Evolutionary conservation across 2,797 vertebrate genomes (phyloP).

Genomic region (Phalanger gymnotis): DNA sequence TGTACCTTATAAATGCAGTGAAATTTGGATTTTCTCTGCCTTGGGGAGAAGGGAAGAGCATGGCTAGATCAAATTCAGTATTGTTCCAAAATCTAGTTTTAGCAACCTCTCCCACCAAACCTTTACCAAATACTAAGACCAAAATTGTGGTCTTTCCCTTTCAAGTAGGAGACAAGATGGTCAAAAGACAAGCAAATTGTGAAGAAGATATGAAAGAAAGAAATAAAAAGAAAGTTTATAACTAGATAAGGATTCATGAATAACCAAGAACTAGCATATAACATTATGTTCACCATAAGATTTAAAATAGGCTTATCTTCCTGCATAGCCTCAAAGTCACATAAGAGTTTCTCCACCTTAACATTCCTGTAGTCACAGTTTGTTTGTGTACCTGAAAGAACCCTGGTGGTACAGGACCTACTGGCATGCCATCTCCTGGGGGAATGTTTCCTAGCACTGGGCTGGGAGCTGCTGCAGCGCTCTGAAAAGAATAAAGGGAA

Average conservation of each 20-base stretch:
- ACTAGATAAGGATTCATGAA: background rate
- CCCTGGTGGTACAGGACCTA: slow-evolving; percentile 96
- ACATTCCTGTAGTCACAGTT: slow-evolving; percentile 80
- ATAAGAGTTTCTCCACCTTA: slow-evolving; percentile 78
- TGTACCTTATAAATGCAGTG: slow-evolving; percentile 54
- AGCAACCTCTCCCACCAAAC: slow-evolving; percentile 44
- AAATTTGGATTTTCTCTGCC: slow-evolving; percentile 58
- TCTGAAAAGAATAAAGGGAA: slow-evolving; percentile 91
- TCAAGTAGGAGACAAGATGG: slow-evolving; percentile 39
- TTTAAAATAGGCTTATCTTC: slow-evolving; percentile 73
- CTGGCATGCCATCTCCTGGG: slow-evolving; percentile 98
- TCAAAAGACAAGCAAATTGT: slow-evolving; percentile 47
- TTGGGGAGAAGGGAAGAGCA: background rate
- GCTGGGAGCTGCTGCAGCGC: slow-evolving; percentile 96
- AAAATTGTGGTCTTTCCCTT: background rate
- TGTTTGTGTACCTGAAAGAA: slow-evolving; percentile 96
- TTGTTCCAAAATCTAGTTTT: slow-evolving; percentile 42
- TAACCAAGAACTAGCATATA: slow-evolving; percentile 64
- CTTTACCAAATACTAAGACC: background rate
- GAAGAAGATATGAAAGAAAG: slow-evolving; percentile 31
- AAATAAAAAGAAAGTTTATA: too few relatives aligned
- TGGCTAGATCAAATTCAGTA: slow-evolving; percentile 3
- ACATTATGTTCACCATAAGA: slow-evolving; percentile 1
- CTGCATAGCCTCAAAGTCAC: slow-evolving; percentile 64
- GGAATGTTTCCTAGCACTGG: slow-evolving; percentile 97